Evolutionary conservation across 2,888 invertebrate species (phyloP).

Genomic region (Chrysolina americana): DNA sequence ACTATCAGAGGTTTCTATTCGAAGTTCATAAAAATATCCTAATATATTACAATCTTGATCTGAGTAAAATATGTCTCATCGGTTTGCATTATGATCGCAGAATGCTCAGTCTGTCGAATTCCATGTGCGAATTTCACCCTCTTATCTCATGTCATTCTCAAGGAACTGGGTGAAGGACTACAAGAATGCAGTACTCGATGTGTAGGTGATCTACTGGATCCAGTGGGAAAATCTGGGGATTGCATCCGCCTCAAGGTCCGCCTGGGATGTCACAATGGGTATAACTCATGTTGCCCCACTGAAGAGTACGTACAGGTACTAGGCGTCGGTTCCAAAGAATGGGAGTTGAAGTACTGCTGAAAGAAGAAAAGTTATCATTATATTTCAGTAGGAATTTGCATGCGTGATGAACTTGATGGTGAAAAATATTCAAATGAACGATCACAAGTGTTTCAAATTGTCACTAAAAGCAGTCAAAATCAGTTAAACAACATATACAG

Average conservation of each 20-base stretch:
- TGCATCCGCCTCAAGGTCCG: constrained; percentile 54
- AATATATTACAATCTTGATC: too few relatives aligned
- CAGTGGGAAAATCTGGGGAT: constrained; percentile 57
- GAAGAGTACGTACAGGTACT: constrained; percentile 74
- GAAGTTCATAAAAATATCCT: too few relatives aligned
- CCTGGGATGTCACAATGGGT: constrained; percentile 79
- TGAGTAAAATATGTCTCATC: background rate
- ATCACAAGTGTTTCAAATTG: background rate
- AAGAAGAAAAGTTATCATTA: background rate
- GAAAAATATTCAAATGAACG: background rate
- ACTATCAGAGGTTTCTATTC: background rate
- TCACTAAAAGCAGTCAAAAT: background rate
- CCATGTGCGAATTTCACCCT: background rate
- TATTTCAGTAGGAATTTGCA: too few relatives aligned
- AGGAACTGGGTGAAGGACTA: constrained; percentile 64
- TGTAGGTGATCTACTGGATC: constrained; percentile 57
- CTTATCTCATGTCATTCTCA: constrained; percentile 60
- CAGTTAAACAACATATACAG: too few relatives aligned
- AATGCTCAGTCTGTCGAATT: constrained; percentile 13
- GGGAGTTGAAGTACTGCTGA: constrained; percentile 70
- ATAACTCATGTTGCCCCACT: constrained; percentile 78
- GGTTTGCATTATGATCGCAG: background rate
- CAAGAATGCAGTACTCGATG: constrained; percentile 64
- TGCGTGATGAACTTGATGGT: background rate
- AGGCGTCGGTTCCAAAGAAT: constrained; percentile 66